These are phyloP conservation scores for Dendronephthya gigantea DNA, from an alignment of 64 coral and sea anemone species.

Conservation along the genomic window DNA sequence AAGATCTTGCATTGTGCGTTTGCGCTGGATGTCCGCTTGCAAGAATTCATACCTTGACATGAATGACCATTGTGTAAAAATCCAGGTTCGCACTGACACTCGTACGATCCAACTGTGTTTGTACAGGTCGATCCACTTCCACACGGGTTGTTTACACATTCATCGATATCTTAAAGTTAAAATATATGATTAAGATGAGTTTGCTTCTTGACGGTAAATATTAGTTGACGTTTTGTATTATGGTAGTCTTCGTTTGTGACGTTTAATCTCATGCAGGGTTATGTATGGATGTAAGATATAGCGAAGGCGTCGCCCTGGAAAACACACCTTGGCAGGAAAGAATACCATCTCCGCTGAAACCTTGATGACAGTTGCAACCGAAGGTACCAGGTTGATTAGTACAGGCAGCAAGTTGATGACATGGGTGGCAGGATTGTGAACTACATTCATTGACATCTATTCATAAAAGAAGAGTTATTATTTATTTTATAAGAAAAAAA, in stretches of 20 bases:
- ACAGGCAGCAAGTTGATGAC: not conserved
- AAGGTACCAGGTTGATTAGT: not conserved
- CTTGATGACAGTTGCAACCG: not conserved
- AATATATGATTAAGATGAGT: not conserved
- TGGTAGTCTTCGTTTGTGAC: too few relatives aligned
- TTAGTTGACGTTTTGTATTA: too few relatives aligned
- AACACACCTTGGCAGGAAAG: not conserved
- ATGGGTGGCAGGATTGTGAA: not conserved
- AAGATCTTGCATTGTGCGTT: too few relatives aligned
- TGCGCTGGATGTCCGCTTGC: too few relatives aligned
- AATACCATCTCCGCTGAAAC: not conserved
- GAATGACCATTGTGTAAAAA: not conserved
- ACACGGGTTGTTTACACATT: not conserved
- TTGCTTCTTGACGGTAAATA: too few relatives aligned
- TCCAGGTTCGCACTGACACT: not conserved
- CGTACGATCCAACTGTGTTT: not conserved
- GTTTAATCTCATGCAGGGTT: too few relatives aligned
- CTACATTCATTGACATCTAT: constrained; percentile 7
- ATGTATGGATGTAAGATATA: not conserved
- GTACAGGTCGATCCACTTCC: not conserved
- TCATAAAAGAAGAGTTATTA: not conserved
- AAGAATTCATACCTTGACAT: not conserved
- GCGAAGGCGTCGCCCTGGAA: not conserved
- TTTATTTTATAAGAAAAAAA: too few relatives aligned
- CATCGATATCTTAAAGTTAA: not conserved